Evolutionary conservation across 2,113 vertebrate species (phyloP), one percentile per base, ranked within the genome.

Genomic region (Brachyhypopomus gauderio): DNA sequence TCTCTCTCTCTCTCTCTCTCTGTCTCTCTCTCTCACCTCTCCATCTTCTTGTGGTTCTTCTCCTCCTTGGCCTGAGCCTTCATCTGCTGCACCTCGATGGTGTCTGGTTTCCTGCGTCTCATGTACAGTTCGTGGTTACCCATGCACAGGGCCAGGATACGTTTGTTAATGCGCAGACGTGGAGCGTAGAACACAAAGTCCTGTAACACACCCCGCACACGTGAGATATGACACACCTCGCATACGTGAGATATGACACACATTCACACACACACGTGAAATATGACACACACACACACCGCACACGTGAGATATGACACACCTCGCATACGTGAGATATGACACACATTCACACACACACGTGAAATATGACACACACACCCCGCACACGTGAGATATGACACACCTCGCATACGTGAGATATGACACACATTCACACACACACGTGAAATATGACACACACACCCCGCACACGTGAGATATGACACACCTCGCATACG

Each of bases 31-130:
- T 11, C 12, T 85, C 83, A 98, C 98, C 95, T 94, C 88, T 99
- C 98, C 91, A 96, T 89, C 64, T 98, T 94, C 80, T 96, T 97
- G 90, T 99, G 96, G 82, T 95, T 97, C 89, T 96, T 99, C 90
- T 99, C 98, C 90, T 99, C 97, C 4, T 94, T 94, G 73, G 98
- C 97, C 89, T 99, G 97, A 3, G 98, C 97, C 90, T 97, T 99
- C 98, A 99, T 99, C 93, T 99, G 98, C 86, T 99, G 98, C 79
- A 99, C 97, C 90, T 99, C 98, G 3, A 99, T 99, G 88, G 97
- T 98, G 92, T 99, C 98, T 0, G 97, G 97, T 88, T 99, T 98
- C 85, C 97, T 91, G 83, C 98, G 95, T 58, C 97, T 93, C 98
- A 99, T 99, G 86, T 99, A 99, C 85, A 99, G 93, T 75, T 99